Base-by-base conservation (phyloP, 2,888 invertebrate species). In the Odontomyia ornata region DNA sequence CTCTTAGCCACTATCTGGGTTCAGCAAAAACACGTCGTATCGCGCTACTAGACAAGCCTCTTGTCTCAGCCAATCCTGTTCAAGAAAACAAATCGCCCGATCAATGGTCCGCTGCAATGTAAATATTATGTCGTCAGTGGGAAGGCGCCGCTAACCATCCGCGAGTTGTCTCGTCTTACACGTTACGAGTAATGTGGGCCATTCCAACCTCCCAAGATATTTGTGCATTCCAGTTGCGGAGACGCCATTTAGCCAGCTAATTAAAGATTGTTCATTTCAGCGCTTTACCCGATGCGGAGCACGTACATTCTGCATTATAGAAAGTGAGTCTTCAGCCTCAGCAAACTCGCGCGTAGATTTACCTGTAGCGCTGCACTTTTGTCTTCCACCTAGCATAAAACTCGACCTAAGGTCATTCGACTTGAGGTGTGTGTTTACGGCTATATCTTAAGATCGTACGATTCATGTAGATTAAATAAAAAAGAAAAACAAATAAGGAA, bases 11-110 rank as follows among this genome's bases (percentile, higher is more conserved):
- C 52, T 18, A 9, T 13, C 52, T 52, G 4, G 15, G 15, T 52
- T 52, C 52, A 52, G 13, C 23, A 25, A 60, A 52, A 60, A 60
- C 60, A 60, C 15, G 60, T 60, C 25, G 15, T 21, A 60, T 60
- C 60, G 60, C 60, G 60, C 25, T 60, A 60, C 60, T 18, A 60
- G 65, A 36, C 65, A 65, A 65, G 65, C 65, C 65, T 36, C 65
- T 65, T 43, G 65, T 18, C 43, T 21, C 18, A 21, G 65, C 65
- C 65, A 65, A 65, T 65, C 4, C 36, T 43, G 21, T 13, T n/a
- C 43, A 18, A 43, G 65, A 65, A 36, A 30, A 36, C 1, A 36
- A 65, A 65, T 65, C 65, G 65, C 43, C 43, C 65, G 65, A 65
- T 65, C 43, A 4, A 43, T 36, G 28, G 65, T 36, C 21, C 21